Base-by-base conservation (phyloP, 1,140 invertebrate genomes). In the Sogatella furcifera region DNA sequence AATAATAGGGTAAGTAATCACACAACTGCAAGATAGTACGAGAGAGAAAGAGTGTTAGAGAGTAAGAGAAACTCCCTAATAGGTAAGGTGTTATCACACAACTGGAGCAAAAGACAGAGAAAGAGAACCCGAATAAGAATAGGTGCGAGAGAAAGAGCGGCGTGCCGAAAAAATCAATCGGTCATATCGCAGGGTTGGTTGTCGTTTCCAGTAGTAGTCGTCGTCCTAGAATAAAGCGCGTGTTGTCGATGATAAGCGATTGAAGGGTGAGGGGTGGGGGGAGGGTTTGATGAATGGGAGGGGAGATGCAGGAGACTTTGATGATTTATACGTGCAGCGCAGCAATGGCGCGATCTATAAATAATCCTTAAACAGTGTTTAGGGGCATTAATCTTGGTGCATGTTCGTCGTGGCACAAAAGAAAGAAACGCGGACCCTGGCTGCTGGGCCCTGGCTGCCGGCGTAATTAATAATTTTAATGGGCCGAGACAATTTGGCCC, bases 381-480 rank as follows among this genome's bases (percentile, higher is more conserved):
- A 49, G 46, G 34, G 21, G 46, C 46, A 49, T 49, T 49, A 49
- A 49, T 49, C 46, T 49, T 49, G 46, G 46, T 49, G 21, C 46
- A 49, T 49, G 46, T 49, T 49, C 46, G 9, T 28, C 24, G 21
- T n/a, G n/a, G n/a, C 46, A 49, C 34, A 38, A 38, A 38, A 38
- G 34, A 38, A 38, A 38, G 9, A 13, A 9, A 14, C 46, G 11
- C 46, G 46, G n/a, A 13, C 46, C 9, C 15, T 5, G 3, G 46
- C 2, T 6, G 21, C 46, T 6, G 5, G 15, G 46, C 6, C 15
- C 46, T 15, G 46, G 58, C n/a, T n/a, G 52, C 59, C 59, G n/a
- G n/a, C 41, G 54, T 59, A 63, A 63, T 63, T 63, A 63, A 63
- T 63, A 63, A 63, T 57, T 55, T 57, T 63, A 63, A 63, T 63